phyloP scores from a whole-genome alignment of 2,113 vertebrate species.

The Sprattus sprattus region DNA sequence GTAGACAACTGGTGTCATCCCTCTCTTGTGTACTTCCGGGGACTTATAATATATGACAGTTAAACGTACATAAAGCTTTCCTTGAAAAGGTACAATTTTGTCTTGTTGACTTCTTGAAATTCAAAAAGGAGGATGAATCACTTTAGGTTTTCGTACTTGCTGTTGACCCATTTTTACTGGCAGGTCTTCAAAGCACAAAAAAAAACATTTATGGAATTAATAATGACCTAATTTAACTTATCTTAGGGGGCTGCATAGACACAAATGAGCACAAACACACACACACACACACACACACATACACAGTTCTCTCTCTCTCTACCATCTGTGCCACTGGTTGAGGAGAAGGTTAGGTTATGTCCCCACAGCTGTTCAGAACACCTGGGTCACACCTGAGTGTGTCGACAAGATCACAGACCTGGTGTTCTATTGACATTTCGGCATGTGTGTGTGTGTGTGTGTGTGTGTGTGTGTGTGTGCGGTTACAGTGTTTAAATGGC shows the following conservation, averaged over 20 bases:
- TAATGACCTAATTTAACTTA: conserved; percentile 7
- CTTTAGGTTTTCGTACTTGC: neutral
- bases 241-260: neutral
- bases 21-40: neutral
- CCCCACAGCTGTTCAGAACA: conserved; percentile 6
- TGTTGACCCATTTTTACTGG: neutral
- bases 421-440: conserved; percentile 12
- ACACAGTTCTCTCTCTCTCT: neutral
- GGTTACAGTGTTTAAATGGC: neutral
- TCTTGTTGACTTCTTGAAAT: neutral
- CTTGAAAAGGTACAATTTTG: neutral
- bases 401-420: conserved; percentile 13
- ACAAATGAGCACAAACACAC: conserved; percentile 3
- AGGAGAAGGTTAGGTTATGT: conserved; percentile 7
- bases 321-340: neutral
- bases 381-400: conserved; percentile 11
- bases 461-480: conserved; percentile 9
- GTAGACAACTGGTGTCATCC: neutral
- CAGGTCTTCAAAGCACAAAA: conserved; percentile 5
- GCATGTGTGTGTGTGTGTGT: conserved; percentile 12
- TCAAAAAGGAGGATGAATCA: neutral
- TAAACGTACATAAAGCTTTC: neutral
- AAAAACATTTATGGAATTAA: neutral
- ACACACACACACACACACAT: conserved; percentile 7
- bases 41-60: too few species aligned